Conservation (phyloP, 2,888 invertebrate genomes). For the Melangyna quadrimaculata region DNA sequence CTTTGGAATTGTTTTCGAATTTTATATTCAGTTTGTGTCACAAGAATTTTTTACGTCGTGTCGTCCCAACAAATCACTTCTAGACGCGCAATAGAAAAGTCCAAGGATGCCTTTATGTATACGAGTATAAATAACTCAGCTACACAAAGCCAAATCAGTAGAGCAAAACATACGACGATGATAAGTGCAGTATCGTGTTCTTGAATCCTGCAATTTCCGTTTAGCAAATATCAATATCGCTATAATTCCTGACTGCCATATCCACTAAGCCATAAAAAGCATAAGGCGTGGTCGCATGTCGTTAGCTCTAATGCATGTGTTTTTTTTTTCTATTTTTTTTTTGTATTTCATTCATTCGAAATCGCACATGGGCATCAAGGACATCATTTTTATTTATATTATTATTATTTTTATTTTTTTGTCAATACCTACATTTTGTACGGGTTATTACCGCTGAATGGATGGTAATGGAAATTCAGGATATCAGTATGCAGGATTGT, state of each 20-base stretch:
- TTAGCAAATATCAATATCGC: constrained; percentile 34
- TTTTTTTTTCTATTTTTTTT: constrained; percentile 2
- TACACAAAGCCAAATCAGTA: constrained; percentile 24
- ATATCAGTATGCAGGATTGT: constrained; percentile 45
- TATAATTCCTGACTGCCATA: constrained; percentile 18
- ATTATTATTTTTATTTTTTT: constrained; percentile 18
- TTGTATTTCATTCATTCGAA: constrained; percentile 3
- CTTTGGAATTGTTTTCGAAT: neutral
- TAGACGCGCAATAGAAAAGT: neutral
- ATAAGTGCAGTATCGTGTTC: constrained; percentile 43
- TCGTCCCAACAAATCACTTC: constrained; percentile 12
- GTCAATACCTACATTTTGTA: constrained; percentile 51
- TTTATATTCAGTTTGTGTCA: constrained; percentile 24
- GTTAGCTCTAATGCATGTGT: constrained; percentile 37
- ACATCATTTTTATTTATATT: constrained; percentile 33
- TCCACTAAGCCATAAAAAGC: constrained; percentile 21
- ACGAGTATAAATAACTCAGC: neutral
- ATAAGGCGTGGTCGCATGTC: constrained; percentile 41
- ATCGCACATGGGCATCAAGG: constrained; percentile 41
- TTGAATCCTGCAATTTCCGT: constrained; percentile 36
- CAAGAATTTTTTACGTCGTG: neutral
- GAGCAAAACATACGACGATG: constrained; percentile 29
- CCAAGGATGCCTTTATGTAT: neutral
- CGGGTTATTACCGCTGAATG: constrained; percentile 61
- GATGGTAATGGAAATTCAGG: constrained; percentile 56